Evolutionary conservation across 1,140 invertebrate species (phyloP).

Genomic region (Papilio helenus): DNA sequence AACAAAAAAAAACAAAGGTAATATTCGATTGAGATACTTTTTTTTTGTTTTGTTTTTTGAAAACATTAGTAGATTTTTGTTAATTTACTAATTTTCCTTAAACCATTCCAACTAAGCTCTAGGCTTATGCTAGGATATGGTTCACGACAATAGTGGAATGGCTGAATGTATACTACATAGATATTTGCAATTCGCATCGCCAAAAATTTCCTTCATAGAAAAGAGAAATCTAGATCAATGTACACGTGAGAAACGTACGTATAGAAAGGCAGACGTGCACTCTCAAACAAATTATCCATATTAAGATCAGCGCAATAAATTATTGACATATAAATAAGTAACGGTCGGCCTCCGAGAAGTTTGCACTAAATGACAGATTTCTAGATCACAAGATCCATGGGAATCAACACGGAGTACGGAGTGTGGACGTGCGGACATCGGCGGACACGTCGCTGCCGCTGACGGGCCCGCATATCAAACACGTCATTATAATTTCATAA

Average conservation of each 20-base stretch:
- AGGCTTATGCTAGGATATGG: too few relatives aligned
- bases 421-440: slow-evolving; percentile 58
- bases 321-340: slow-evolving; percentile 33
- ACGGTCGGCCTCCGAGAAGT: slow-evolving; percentile 7
- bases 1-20: background rate
- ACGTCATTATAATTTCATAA: slow-evolving; percentile 81
- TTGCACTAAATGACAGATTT: slow-evolving; percentile 29
- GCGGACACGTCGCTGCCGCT: slow-evolving; percentile 59
- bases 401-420: slow-evolving; percentile 50
- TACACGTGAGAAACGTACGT: slow-evolving; percentile 20
- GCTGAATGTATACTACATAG: background rate
- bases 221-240: slow-evolving; percentile 35
- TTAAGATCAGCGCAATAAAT: slow-evolving; percentile 30
- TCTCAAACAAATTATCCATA: slow-evolving; percentile 30
- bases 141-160: too few relatives aligned
- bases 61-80: too few relatives aligned
- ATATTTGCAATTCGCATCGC: background rate
- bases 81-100: too few relatives aligned
- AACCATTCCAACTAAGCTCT: too few relatives aligned
- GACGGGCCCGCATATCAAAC: slow-evolving; percentile 70
- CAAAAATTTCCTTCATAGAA: slow-evolving; percentile 22
- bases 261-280: slow-evolving; percentile 29
- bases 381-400: slow-evolving; percentile 43
- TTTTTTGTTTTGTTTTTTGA: too few relatives aligned
- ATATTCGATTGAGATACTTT: too few relatives aligned